These are phyloP conservation scores for Eustalomyia histrio DNA, from an alignment of 2,888 invertebrate species.

Conservation along the genomic window DNA sequence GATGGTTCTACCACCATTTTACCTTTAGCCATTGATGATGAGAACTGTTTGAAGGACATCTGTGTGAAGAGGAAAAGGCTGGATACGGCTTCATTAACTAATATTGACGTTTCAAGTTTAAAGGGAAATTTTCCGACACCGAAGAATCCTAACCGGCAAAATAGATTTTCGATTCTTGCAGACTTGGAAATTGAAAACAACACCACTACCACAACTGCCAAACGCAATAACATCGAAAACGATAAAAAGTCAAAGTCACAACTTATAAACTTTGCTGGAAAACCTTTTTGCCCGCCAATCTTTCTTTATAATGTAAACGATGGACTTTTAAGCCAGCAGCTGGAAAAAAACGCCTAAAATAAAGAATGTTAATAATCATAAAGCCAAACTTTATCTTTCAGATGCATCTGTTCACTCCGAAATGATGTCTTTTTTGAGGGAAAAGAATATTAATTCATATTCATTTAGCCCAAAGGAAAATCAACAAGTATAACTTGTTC, in stretches of 20 bases:
- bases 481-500: not conserved
- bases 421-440: not conserved
- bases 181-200: not conserved
- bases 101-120: not conserved
- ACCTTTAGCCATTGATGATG: not conserved
- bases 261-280: not conserved
- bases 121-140: not conserved
- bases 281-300: not conserved
- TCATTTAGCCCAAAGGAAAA: not conserved
- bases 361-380: not conserved
- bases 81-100: not conserved
- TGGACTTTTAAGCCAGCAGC: not conserved
- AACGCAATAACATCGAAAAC: not conserved
- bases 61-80: not conserved
- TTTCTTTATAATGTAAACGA: not conserved
- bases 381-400: slow-evolving; percentile 5
- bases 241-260: not conserved
- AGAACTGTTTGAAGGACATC: too few relatives aligned
- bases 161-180: slow-evolving; percentile 1
- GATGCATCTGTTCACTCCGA: not conserved
- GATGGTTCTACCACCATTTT: not conserved
- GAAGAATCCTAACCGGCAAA: not conserved
- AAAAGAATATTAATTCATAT: not conserved
- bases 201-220: not conserved
- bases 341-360: not conserved